Base-by-base conservation (phyloP, 1,140 invertebrate genomes). In the Macrotrachela quadricornifera region DNA sequence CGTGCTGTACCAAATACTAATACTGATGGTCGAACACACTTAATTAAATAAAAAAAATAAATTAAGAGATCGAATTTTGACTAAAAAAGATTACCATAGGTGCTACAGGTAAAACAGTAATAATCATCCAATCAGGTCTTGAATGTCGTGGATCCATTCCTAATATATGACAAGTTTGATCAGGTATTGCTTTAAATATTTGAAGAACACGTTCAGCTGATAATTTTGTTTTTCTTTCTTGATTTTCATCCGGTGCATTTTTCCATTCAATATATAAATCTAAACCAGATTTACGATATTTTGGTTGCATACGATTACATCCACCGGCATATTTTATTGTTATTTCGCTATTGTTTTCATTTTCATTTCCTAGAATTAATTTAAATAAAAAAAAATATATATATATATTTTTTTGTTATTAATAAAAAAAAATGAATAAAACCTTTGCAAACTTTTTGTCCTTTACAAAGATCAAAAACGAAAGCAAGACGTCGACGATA, bases 111-210 rank as follows among this genome's bases (percentile, higher is more conserved):
- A 99, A 69, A 6, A 94, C 87, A 10, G 91, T 95, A 2, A 91
- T 75, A 46, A 99, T 82, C 91, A 99, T 96, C 91, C 92, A 99
- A 74, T 99, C 92, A 13, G 94, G 94, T 48, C 92, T 74, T 0
- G 91, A 83, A 72, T 80, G 95, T 66, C 85, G 85, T 0, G 85
- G 84, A 65, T 92, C 85, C 84, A 91, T 90, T 47, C 90, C 92
- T 46, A 99, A 69, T 48, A 94, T 82, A 56, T 83, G 80, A 57
- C 85, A 90, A 63, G 97, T 92, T 64, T 97, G 92, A 70, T 99
- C 94, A 17, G 83, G 81, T 46, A 97, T 95, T 59, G 87, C 81
- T 69, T 91, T 92, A 13, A 99, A 78, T 57, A 97, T 92, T 71
- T 96, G 91, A 75, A 83, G 83, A 0, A 91, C 88, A 55, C 86